These are phyloP conservation scores for Terrapene triunguis DNA, from an alignment of 2,113 vertebrate species.

Conservation along the genomic window DNA sequence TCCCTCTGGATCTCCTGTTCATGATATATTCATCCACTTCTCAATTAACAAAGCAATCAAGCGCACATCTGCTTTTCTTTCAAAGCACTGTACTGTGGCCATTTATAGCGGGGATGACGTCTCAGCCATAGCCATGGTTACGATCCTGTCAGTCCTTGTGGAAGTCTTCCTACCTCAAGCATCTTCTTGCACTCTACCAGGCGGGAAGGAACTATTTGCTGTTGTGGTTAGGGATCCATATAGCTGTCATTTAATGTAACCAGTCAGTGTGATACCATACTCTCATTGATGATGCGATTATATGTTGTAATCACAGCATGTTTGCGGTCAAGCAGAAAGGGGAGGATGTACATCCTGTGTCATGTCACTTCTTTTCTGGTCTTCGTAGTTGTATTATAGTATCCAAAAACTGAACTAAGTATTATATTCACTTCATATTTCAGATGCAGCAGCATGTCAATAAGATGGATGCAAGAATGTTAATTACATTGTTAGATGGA, in stretches of 20 bases:
- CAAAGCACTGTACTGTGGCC: neutral
- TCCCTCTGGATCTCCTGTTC: neutral
- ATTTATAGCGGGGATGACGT: neutral
- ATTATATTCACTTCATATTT: neutral
- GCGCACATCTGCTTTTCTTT: neutral
- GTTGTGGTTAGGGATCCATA: fast-evolving
- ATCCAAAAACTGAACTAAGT: neutral
- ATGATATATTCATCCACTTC: neutral
- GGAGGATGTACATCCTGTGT: neutral
- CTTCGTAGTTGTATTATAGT: neutral
- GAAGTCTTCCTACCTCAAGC: neutral
- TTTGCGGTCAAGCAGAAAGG: no score
- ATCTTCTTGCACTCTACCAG: fast-evolving
- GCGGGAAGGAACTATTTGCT: neutral
- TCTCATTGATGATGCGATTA: no score
- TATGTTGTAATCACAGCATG: neutral
- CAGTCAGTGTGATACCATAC: neutral
- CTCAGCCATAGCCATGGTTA: neutral
- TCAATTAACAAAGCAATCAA: neutral
- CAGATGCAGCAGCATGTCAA: fast-evolving
- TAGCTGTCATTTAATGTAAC: fast-evolving
- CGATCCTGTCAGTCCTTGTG: neutral
- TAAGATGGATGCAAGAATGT: neutral
- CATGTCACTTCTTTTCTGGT: fast-evolving
- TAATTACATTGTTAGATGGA: fast-evolving